These are phyloP conservation scores for Xenus cinereus DNA, from an alignment of 2,113 vertebrate genomes.

Conservation along the genomic window DNA sequence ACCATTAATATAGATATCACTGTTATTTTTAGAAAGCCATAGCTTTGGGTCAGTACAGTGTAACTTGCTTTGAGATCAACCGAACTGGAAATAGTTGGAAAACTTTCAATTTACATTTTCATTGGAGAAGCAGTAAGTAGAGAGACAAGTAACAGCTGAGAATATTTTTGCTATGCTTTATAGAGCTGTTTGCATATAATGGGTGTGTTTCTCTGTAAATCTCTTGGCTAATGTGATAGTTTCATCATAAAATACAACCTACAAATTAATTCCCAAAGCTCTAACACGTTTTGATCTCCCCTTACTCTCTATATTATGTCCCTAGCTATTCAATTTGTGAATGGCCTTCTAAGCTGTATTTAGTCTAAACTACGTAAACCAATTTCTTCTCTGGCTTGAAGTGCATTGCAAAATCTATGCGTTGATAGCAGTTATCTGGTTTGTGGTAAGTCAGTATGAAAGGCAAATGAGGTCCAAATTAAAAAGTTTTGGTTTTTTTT, in stretches of 20 bases:
- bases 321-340: not conserved
- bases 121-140: not conserved
- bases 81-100: conserved; percentile 10
- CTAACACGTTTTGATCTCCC: not conserved
- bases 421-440: not conserved
- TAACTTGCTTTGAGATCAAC: conserved; percentile 6
- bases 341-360: not conserved
- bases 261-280: not conserved
- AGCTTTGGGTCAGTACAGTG: not conserved
- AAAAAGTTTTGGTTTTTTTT: not conserved
- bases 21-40: conserved; percentile 56
- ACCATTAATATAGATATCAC: conserved; percentile 8
- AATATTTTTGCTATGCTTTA: not conserved
- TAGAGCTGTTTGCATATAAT: not conserved
- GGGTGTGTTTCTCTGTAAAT: not conserved
- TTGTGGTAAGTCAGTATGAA: not conserved
- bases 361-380: not conserved
- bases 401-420: not conserved
- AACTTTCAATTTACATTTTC: conserved; percentile 26
- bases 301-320: not conserved
- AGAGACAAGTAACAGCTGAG: conserved; percentile 10
- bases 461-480: not conserved
- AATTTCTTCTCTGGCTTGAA: not conserved
- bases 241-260: not conserved
- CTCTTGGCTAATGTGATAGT: not conserved